A percentile compares a stretch with the other conserved stretches of the same genome.
Evolutionary conservation across 2,113 vertebrate genomes (phyloP).

Genomic region (Oreochromis spilurus): DNA sequence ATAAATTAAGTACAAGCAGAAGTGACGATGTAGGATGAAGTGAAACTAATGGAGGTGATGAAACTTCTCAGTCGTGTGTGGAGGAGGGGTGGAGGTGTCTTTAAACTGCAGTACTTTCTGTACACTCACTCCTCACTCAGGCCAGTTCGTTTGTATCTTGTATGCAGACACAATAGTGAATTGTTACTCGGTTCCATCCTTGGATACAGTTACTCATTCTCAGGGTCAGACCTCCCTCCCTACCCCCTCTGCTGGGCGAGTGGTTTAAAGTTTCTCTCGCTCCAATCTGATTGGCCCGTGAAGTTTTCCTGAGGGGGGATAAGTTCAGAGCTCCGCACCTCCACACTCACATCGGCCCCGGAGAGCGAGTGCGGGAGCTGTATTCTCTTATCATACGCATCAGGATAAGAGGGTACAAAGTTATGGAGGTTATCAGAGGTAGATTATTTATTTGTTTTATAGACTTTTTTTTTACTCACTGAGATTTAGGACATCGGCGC

Average conservation of each 20-base stretch:
- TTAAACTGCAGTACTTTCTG: background rate
- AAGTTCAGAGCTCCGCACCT: slow-evolving; percentile 30
- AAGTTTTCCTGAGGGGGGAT: slow-evolving; percentile 49
- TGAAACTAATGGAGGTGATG: background rate
- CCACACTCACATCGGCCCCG: background rate
- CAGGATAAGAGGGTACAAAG: slow-evolving; percentile 1
- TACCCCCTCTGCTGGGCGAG: slow-evolving; percentile 44
- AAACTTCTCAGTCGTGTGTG: background rate
- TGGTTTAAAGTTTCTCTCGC: slow-evolving; percentile 73
- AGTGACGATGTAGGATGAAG: background rate
- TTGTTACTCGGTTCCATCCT: background rate
- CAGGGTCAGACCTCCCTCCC: slow-evolving; percentile 19
- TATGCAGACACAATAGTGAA: slow-evolving; percentile 29
- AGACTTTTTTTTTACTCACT: background rate
- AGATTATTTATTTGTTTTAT: background rate
- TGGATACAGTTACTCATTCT: slow-evolving; percentile 21
- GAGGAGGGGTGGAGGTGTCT: background rate
- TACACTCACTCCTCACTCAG: background rate
- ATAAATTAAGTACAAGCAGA: background rate
- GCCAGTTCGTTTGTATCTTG: background rate
- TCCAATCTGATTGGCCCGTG: slow-evolving; percentile 61
- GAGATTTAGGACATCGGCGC: background rate
- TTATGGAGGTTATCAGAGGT: slow-evolving; percentile 38
- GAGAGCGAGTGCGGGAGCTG: background rate
- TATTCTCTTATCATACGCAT: slow-evolving; percentile 3